These are phyloP conservation scores for Patella ulyssiponensis DNA, from an alignment of 2,888 invertebrate genomes.

Conservation along the genomic window DNA sequence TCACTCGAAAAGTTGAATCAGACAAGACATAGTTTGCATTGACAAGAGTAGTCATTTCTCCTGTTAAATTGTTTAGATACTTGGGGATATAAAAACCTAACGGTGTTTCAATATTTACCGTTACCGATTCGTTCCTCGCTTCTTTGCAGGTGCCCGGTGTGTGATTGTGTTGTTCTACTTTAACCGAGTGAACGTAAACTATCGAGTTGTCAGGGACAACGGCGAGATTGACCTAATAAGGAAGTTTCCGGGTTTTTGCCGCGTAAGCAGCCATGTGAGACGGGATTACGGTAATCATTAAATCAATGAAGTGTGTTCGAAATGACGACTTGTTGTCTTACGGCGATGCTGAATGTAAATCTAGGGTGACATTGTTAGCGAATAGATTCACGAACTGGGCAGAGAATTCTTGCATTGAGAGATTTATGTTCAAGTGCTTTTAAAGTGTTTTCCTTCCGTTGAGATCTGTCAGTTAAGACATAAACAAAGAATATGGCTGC, in stretches of 20 bases:
- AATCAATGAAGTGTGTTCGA: no score
- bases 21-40: constrained; percentile 50
- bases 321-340: no score
- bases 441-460: no score
- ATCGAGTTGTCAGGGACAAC: constrained; percentile 56
- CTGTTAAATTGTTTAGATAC: background rate
- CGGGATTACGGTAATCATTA: no score
- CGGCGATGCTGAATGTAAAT: no score
- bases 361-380: no score
- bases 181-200: constrained; percentile 57
- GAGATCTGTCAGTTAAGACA: no score
- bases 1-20: constrained; percentile 60
- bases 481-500: constrained; percentile 13
- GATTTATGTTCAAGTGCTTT: no score
- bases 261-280: no score
- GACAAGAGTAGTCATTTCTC: constrained; percentile 53
- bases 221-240: constrained; percentile 31
- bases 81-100: background rate
- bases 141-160: constrained; percentile 17
- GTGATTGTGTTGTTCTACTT: constrained; percentile 36
- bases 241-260: constrained; percentile 38
- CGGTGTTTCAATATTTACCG: background rate
- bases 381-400: no score
- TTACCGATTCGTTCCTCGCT: background rate
- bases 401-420: no score